A percentile compares a stretch with the other conserved stretches of the same genome.
Evolutionary conservation across 2,797 vertebrate genomes (phyloP).

Genomic region (Falco rusticolus): DNA sequence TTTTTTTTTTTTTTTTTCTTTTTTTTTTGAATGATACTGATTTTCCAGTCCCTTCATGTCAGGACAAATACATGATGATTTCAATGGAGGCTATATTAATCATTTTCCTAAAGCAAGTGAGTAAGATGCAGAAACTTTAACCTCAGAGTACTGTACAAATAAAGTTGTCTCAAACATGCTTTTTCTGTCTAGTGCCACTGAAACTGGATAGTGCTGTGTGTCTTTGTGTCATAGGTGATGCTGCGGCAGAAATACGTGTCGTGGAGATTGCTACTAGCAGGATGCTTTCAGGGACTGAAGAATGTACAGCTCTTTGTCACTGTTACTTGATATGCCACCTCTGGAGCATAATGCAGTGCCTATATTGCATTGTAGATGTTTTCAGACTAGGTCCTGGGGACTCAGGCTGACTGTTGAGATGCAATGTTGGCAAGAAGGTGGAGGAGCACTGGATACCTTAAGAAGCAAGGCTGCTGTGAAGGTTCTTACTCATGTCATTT

Average conservation of each 20-base stretch:
- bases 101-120: neutral
- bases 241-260: neutral
- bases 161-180: neutral
- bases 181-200: neutral
- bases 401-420: neutral
- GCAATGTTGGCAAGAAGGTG: rapidly evolving
- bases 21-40: neutral
- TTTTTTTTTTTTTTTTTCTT: neutral
- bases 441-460: neutral
- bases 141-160: neutral
- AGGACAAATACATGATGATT: neutral
- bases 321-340: neutral
- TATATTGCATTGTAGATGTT: neutral
- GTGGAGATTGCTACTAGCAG: neutral
- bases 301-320: neutral
- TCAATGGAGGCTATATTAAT: neutral
- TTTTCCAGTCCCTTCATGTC: neutral
- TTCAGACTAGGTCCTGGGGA: neutral
- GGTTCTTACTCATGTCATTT: neutral
- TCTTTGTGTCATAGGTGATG: neutral
- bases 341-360: neutral
- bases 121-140: neutral
- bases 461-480: neutral
- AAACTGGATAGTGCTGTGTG: neutral
- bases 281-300: neutral